A percentile compares a stretch with the other conserved stretches of the same genome.
phyloP scores from a whole-genome alignment of 2,113 vertebrate genomes.

The Camelus dromedarius region DNA sequence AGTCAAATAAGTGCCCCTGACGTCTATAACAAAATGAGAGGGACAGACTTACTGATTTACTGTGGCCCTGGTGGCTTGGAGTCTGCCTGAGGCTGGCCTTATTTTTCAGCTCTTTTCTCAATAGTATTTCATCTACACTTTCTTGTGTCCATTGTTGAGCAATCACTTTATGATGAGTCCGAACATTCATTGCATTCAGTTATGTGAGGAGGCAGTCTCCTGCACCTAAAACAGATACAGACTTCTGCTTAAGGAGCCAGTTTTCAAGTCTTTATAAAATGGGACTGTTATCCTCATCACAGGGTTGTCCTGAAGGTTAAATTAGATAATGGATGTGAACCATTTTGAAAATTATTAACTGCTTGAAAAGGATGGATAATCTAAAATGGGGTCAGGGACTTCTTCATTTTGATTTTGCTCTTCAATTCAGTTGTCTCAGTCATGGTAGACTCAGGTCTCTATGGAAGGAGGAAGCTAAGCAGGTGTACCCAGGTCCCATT shows the following conservation, averaged over 20 bases:
- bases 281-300: background rate
- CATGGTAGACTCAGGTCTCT: background rate
- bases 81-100: background rate
- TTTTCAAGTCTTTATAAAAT: constrained; percentile 4
- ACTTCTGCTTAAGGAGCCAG: background rate
- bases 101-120: background rate
- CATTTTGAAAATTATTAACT: background rate
- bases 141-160: background rate
- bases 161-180: background rate
- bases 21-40: constrained; percentile 24
- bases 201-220: background rate
- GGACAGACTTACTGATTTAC: background rate
- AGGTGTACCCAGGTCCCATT: background rate
- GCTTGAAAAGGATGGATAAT: background rate
- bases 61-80: background rate
- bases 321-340: background rate
- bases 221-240: background rate
- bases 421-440: background rate
- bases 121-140: background rate
- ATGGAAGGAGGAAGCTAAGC: background rate
- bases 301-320: background rate
- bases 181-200: background rate
- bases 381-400: background rate
- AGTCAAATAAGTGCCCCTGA: constrained; percentile 5
- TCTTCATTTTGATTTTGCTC: background rate